Evolutionary conservation across 2,113 vertebrate species (phyloP).

Genomic region (Entelurus aequoreus): DNA sequence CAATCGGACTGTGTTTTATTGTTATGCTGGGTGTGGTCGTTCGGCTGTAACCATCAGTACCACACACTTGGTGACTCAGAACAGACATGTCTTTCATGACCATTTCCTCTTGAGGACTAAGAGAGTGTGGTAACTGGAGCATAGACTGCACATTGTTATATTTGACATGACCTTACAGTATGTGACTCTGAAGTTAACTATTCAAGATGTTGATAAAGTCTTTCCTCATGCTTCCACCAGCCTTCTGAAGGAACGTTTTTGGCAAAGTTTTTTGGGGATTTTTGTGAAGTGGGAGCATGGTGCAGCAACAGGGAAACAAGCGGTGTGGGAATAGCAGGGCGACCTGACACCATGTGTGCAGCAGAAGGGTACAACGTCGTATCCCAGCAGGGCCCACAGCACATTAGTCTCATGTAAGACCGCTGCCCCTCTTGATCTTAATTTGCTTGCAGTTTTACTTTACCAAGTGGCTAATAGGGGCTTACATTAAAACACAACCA

Average conservation of each 20-base stretch:
- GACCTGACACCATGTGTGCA: not conserved
- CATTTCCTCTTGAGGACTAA: slow-evolving; percentile 40
- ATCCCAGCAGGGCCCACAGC: not conserved
- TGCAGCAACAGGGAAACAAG: not conserved
- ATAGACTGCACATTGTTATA: slow-evolving; percentile 24
- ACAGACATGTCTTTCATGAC: slow-evolving; percentile 37
- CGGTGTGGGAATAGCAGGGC: not conserved
- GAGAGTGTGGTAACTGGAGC: slow-evolving; percentile 13
- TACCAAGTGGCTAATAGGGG: too few species aligned
- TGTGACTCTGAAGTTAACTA: slow-evolving; percentile 9
- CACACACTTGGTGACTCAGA: slow-evolving; percentile 35
- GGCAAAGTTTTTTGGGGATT: too few species aligned
- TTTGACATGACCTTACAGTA: slow-evolving; percentile 13
- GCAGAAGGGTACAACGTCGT: not conserved
- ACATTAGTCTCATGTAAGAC: not conserved
- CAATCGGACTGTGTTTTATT: too few species aligned
- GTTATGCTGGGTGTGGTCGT: slow-evolving; percentile 32
- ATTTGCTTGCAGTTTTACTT: too few species aligned
- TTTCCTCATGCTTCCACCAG: not conserved
- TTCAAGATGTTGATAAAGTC: slow-evolving; percentile 3
- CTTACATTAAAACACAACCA: too few species aligned
- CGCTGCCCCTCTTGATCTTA: not conserved
- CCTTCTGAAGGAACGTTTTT: not conserved
- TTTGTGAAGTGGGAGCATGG: not conserved
- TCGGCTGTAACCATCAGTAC: slow-evolving; percentile 37